These are phyloP conservation scores for Muscicapa adusta DNA, from an alignment of 2,113 vertebrate genomes.

Conservation along the genomic window DNA sequence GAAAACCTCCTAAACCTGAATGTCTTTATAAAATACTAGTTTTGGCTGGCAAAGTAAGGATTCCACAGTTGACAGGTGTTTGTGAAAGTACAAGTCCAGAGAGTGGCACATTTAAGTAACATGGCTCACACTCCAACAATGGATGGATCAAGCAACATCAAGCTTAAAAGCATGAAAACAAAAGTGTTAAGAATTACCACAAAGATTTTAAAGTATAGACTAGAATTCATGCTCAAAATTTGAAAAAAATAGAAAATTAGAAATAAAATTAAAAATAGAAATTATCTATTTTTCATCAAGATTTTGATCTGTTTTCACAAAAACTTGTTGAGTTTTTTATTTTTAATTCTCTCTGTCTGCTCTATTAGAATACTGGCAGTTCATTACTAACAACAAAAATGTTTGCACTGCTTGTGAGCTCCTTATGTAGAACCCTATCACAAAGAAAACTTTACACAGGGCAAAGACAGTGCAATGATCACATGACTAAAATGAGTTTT, in stretches of 20 bases:
- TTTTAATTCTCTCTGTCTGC: not conserved
- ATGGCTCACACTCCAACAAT: not conserved
- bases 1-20: not conserved
- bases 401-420: not conserved
- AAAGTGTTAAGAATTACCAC: not conserved
- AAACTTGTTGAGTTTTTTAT: not conserved
- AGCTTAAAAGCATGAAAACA: not conserved
- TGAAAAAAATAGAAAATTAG: not conserved
- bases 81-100: not conserved
- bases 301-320: not conserved
- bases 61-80: not conserved
- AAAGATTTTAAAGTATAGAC: not conserved
- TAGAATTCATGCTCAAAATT: not conserved
- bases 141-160: not conserved
- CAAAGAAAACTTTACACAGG: not conserved
- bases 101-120: not conserved
- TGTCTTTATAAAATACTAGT: not conserved
- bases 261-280: not conserved
- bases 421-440: not conserved
- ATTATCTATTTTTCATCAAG: not conserved
- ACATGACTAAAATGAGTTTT: not conserved
- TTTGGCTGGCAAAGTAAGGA: not conserved
- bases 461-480: not conserved
- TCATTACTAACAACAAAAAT: not conserved
- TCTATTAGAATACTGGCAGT: not conserved